Evolutionary conservation across 2,113 vertebrate genomes (phyloP).

Genomic region (Bos javanicus): DNA sequence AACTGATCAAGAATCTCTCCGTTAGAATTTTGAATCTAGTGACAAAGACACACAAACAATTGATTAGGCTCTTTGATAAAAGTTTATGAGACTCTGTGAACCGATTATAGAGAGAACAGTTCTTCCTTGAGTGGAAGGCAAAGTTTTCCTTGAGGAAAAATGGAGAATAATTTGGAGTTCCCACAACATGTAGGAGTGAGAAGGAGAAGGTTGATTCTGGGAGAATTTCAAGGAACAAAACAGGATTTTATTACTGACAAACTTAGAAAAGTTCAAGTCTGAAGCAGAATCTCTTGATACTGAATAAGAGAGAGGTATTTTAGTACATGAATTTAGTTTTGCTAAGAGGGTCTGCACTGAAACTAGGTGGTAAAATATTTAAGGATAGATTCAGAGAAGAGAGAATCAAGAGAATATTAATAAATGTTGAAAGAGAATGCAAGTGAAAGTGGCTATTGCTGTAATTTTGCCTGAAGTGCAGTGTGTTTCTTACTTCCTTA

Average conservation of each 20-base stretch:
- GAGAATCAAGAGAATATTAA: neutral
- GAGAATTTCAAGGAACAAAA: neutral
- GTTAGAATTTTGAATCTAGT: neutral
- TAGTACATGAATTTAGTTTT: neutral
- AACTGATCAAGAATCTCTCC: neutral
- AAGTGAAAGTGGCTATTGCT: neutral
- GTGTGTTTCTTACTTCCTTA: neutral
- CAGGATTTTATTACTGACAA: neutral
- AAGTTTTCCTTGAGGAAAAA: neutral
- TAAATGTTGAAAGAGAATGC: neutral
- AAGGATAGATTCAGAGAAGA: neutral
- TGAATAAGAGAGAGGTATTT: neutral
- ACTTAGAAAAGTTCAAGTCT: neutral
- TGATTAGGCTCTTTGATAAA: neutral
- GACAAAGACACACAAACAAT: neutral
- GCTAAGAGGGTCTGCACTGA: neutral
- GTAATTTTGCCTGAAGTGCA: neutral
- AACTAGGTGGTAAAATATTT: neutral
- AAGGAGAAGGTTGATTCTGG: neutral
- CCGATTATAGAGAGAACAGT: too few relatives aligned
- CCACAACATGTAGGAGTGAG: neutral
- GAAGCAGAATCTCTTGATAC: neutral
- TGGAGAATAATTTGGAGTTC: neutral
- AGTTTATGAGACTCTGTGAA: neutral
- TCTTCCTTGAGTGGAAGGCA: neutral